Percentiles rank a stretch among this genome's conserved stretches.
Evolutionary conservation across 2,888 invertebrate genomes (phyloP).

Genomic region (Allophyes oxyacanthae): DNA sequence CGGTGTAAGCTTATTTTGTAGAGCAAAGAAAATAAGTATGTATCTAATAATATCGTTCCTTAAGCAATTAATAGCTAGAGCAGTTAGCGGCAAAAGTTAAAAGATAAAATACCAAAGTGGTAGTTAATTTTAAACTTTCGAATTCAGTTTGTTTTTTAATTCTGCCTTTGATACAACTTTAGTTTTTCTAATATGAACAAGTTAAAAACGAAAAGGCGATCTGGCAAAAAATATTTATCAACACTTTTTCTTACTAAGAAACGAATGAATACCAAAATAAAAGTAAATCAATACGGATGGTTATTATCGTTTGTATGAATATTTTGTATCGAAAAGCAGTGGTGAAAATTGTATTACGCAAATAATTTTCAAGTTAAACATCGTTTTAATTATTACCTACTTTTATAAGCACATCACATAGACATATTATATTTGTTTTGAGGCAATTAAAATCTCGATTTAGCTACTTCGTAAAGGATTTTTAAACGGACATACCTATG

Average conservation of each 20-base stretch:
- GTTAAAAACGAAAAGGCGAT: neutral
- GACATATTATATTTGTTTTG: too few relatives aligned
- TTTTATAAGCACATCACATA: neutral
- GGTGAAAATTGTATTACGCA: too few relatives aligned
- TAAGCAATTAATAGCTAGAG: slow-evolving; percentile 17
- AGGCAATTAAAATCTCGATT: too few relatives aligned
- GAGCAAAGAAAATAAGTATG: slow-evolving; percentile 4
- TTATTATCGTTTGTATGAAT: too few relatives aligned
- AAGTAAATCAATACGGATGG: too few relatives aligned
- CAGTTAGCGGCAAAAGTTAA: slow-evolving; percentile 16
- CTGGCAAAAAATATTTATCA: too few relatives aligned
- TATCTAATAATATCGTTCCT: slow-evolving; percentile 15
- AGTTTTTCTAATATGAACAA: slow-evolving; percentile 1
- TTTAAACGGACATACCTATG: too few relatives aligned
- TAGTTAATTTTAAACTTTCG: slow-evolving; percentile 33
- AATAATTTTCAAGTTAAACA: neutral
- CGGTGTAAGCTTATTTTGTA: neutral
- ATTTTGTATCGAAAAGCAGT: too few relatives aligned
- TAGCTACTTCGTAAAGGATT: too few relatives aligned
- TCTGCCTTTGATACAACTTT: slow-evolving; percentile 30
- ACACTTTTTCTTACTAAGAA: too few relatives aligned
- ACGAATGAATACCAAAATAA: too few relatives aligned
- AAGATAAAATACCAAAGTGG: slow-evolving; percentile 29
- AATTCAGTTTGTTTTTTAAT: slow-evolving; percentile 25
- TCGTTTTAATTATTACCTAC: neutral